phyloP scores from a whole-genome alignment of 2,113 vertebrate species.

The Meriones unguiculatus region DNA sequence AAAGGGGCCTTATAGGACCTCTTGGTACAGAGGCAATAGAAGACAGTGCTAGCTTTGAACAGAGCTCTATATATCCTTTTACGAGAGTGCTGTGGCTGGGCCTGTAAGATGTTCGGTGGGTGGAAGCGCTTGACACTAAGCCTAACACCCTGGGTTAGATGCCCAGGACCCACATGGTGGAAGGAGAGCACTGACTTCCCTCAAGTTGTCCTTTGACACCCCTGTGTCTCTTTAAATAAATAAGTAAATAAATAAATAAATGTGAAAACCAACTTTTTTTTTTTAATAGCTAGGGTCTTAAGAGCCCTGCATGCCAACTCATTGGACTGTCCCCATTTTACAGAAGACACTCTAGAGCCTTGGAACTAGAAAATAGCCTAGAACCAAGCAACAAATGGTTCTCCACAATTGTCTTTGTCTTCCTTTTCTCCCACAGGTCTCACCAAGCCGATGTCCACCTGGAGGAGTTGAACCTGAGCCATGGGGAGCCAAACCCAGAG shows the following conservation, averaged over 20 bases:
- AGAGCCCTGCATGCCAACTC: background rate
- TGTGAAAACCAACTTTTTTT: background rate
- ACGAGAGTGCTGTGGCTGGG: background rate
- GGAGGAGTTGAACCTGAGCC: constrained; percentile 87
- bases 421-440: constrained; percentile 69
- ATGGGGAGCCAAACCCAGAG: constrained; percentile 66
- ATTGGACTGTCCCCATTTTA: background rate
- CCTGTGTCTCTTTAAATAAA: background rate
- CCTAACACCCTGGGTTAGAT: background rate
- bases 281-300: background rate
- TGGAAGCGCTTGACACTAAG: background rate
- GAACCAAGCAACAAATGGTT: background rate
- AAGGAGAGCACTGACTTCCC: background rate
- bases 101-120: background rate
- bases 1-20: background rate
- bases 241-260: background rate
- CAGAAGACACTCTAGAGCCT: background rate
- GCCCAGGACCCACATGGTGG: background rate
- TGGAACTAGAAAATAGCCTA: background rate
- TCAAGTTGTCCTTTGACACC: background rate
- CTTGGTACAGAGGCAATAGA: background rate
- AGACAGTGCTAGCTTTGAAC: background rate
- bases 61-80: too few species aligned
- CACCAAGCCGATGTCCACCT: constrained; percentile 86
- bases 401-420: fast-evolving